Evolutionary conservation across 1,140 invertebrate species (phyloP).

Genomic region (Psilanteris sp.): DNA sequence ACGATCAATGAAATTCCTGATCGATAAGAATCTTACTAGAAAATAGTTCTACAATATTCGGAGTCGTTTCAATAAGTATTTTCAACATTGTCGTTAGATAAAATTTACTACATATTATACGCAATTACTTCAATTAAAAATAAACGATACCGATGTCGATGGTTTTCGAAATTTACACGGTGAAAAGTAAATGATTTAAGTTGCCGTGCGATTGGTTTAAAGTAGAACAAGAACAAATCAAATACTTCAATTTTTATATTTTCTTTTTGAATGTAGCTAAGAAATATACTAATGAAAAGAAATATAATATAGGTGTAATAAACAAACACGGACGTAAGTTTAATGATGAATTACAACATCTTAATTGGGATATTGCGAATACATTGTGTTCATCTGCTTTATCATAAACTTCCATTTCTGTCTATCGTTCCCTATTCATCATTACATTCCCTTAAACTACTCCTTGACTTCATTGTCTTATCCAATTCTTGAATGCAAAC

Average conservation of each 20-base stretch:
- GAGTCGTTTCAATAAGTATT: conserved; percentile 47
- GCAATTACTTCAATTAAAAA: conserved; percentile 35
- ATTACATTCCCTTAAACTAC: conserved; percentile 23
- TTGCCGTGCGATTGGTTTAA: conserved; percentile 4
- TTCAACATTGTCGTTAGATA: conserved; percentile 29
- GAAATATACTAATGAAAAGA: too few species aligned
- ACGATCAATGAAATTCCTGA: conserved; percentile 50
- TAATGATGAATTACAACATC: conserved; percentile 23
- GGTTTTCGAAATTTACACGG: neutral
- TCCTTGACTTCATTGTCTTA: conserved; percentile 14
- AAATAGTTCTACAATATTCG: conserved; percentile 51
- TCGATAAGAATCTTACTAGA: conserved; percentile 55
- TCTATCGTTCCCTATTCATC: conserved; percentile 25
- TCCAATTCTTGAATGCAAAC: conserved; percentile 28
- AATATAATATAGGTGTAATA: too few species aligned
- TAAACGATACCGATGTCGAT: conserved; percentile 10
- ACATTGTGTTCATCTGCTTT: conserved; percentile 3
- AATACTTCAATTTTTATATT: too few species aligned
- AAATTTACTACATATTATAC: conserved; percentile 31
- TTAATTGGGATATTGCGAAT: conserved; percentile 32
- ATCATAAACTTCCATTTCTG: conserved; percentile 5
- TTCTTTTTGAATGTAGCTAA: too few species aligned
- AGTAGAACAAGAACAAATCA: too few species aligned
- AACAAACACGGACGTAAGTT: conserved; percentile 26
- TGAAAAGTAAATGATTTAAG: conserved; percentile 7